phyloP scores from a whole-genome alignment of 2,888 invertebrate genomes.

The Cacoxenus indagator region DNA sequence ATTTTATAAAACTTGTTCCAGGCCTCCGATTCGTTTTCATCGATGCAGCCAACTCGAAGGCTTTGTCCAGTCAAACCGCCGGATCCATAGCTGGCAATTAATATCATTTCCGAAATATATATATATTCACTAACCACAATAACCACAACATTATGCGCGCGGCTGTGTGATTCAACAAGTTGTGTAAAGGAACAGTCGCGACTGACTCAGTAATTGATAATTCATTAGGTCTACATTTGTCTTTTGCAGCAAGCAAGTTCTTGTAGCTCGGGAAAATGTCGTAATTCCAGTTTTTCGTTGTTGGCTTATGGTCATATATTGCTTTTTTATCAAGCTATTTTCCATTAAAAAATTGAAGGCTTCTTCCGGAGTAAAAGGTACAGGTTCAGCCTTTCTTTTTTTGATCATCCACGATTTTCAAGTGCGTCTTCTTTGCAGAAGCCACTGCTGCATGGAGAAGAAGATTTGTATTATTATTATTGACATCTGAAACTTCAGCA shows the following conservation, averaged over 20 bases:
- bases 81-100: no score
- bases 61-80: not conserved
- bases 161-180: not conserved
- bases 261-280: not conserved
- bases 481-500: not conserved
- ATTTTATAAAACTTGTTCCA: no score
- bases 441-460: constrained; percentile 9
- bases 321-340: not conserved
- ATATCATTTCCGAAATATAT: not conserved
- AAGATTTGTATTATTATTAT: constrained; percentile 7
- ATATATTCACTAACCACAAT: not conserved
- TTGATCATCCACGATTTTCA: not conserved
- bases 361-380: constrained; percentile 11
- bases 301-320: constrained; percentile 4
- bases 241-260: no score
- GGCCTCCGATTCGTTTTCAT: no score
- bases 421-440: no score
- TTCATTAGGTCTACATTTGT: not conserved
- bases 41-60: no score
- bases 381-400: not conserved
- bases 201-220: not conserved
- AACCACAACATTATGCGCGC: not conserved
- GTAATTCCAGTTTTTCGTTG: not conserved
- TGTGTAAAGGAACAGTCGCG: constrained; percentile 1
- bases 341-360: not conserved